Conservation (phyloP, 2,888 invertebrate species). For the Eucera pruinosa region DNA sequence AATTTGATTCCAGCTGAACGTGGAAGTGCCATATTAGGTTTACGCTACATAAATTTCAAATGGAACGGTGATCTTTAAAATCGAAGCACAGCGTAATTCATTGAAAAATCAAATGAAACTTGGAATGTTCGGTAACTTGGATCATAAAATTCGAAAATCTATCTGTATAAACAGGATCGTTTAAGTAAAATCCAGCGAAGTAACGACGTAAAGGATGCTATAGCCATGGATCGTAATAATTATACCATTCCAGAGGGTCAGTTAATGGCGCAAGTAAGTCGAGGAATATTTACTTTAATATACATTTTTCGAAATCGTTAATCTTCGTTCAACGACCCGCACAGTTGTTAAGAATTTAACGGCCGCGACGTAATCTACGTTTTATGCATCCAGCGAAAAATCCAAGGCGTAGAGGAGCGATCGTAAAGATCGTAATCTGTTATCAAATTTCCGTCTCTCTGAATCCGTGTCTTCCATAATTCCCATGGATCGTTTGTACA, state of each 20-base stretch:
- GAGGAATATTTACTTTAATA: slow-evolving; percentile 39
- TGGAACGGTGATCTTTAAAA: too few species aligned
- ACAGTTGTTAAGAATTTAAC: slow-evolving; percentile 44
- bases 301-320: slow-evolving; percentile 44
- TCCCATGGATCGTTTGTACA: background rate
- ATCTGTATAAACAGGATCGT: too few species aligned
- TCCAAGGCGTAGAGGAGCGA: slow-evolving; percentile 24
- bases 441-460: slow-evolving; percentile 33
- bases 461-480: background rate
- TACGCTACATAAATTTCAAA: background rate
- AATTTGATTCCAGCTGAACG: background rate
- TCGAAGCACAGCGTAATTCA: too few species aligned
- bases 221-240: slow-evolving; percentile 24
- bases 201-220: background rate
- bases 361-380: slow-evolving; percentile 34
- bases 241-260: slow-evolving; percentile 10
- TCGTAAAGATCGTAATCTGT: slow-evolving; percentile 39
- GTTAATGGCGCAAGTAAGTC: slow-evolving; percentile 24
- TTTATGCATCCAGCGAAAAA: slow-evolving; percentile 31
- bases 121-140: too few species aligned
- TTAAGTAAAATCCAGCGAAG: background rate
- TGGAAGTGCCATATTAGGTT: background rate
- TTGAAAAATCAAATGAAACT: background rate
- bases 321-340: slow-evolving; percentile 32
- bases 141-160: too few species aligned